Conservation (phyloP, 2,888 invertebrate genomes). For the Drosophila mulleri region DNA sequence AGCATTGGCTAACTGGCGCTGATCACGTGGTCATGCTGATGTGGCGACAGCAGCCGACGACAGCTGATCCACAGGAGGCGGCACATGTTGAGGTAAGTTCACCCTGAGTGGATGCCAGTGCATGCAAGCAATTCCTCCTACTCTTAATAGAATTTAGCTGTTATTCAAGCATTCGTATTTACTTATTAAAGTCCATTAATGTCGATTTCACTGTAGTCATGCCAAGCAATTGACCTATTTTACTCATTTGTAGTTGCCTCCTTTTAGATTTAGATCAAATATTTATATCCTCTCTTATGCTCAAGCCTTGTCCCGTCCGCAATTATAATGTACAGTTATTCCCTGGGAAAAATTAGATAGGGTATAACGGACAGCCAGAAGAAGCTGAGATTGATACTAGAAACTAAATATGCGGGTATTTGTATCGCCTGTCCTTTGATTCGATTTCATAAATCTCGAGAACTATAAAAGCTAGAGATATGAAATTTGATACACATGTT, state of each 20-base stretch:
- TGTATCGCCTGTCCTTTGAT: too few species aligned
- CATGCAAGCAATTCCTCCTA: neutral
- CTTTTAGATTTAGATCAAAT: neutral
- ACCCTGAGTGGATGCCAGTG: too few species aligned
- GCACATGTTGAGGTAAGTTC: slow-evolving; percentile 66
- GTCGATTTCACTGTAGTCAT: neutral
- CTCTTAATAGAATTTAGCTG: neutral
- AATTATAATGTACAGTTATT: neutral
- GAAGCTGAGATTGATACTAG: too few species aligned
- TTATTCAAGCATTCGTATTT: neutral
- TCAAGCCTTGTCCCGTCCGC: neutral
- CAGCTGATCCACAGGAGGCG: slow-evolving; percentile 61
- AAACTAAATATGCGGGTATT: neutral
- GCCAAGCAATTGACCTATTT: neutral
- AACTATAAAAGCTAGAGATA: neutral
- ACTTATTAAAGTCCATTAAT: neutral
- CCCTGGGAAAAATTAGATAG: neutral
- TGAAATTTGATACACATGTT: neutral
- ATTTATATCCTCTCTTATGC: neutral
- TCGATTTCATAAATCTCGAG: neutral
- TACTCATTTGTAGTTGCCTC: neutral
- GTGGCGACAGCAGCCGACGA: slow-evolving; percentile 81
- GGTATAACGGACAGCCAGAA: neutral
- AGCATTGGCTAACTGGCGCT: slow-evolving; percentile 82
- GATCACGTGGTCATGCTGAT: slow-evolving; percentile 81